phyloP scores from a whole-genome alignment of 2,797 vertebrate genomes.

The Avahi laniger region DNA sequence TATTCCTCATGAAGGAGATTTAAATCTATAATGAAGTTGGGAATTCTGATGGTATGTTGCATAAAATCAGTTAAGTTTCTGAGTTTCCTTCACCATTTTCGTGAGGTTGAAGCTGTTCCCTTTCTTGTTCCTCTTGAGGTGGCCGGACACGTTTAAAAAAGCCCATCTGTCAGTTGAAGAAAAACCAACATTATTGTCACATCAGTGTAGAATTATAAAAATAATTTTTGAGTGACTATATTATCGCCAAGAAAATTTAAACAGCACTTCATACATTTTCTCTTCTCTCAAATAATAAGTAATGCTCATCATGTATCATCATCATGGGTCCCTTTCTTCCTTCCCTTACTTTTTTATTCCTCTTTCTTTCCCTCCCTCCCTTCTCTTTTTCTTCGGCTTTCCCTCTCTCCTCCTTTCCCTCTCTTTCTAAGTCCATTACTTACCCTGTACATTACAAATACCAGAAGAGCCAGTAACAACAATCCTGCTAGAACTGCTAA shows the following conservation, averaged over 20 bases:
- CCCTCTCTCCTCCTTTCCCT: background rate
- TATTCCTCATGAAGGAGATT: constrained; percentile 51
- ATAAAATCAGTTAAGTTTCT: constrained; percentile 88
- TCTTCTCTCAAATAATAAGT: background rate
- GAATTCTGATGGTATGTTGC: constrained; percentile 55
- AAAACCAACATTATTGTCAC: background rate
- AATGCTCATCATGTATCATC: background rate
- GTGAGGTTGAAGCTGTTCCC: constrained; percentile 96
- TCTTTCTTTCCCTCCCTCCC: background rate
- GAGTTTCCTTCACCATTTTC: constrained; percentile 95
- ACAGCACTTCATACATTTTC: background rate
- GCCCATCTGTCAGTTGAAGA: constrained; percentile 88
- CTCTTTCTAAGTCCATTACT: constrained; percentile 53
- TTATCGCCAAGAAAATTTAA: background rate
- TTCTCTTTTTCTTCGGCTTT: background rate
- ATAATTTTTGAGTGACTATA: background rate
- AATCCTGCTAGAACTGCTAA: constrained; percentile 95
- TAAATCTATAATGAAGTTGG: constrained; percentile 52
- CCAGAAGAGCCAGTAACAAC: constrained; percentile 92
- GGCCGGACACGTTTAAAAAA: constrained; percentile 98
- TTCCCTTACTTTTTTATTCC: background rate
- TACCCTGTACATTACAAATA: constrained; percentile 98
- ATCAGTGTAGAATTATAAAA: background rate
- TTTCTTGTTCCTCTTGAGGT: constrained; percentile 95
- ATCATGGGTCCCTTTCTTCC: background rate